Base-by-base conservation (phyloP, 92 coral and sea anemone species). In the Epizoanthus stellaris region DNA sequence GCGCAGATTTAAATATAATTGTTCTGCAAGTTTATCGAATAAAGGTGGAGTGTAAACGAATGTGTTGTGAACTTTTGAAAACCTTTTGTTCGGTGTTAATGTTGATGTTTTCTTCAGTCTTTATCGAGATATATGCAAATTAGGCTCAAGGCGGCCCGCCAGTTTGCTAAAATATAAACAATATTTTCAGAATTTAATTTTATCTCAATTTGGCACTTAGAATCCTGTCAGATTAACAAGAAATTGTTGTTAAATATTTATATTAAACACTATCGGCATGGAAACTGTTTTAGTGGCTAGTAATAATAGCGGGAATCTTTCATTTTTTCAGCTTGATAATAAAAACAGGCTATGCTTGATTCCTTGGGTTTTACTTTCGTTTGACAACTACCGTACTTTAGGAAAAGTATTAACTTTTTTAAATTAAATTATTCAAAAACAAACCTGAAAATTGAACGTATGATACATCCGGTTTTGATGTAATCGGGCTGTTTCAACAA, bases 51-150 rank as follows among this genome's bases (percentile, higher is more conserved):
- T 68, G 8, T 0, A 19, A 67, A 13, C 40, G 73, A 25, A 34
- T 6, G 45, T 38, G 73, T 68, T 68, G 49, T 43, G 3, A 68
- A 16, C 16, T 34, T 34, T 34, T 68, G 14, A 68, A 21, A 38
- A 14, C 7, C 47, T 23, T 68, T 68, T 14, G 73, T 39, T 36
- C 3, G 39, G 7, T 39, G 52, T 19, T 13, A 43, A 38, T 39
- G 21, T 19, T 13, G 73, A 39, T 39, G 73, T 39, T 38, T 68
- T 38, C 71, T 68, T 15, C 9, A 38, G 52, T 14, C 73, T 34
- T 67, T 67, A 67, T 67, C 47, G 47, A 67, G 52, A 16, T 38
- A 25, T 25, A 68, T 68, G 73, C 73, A 68, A 68, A 68, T 68
- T 34, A 4, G 47, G 5, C 9, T 67, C 23, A 7, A 14, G 73